These are phyloP conservation scores for Caloenas nicobarica DNA, from an alignment of 2,113 vertebrate species.

Conservation along the genomic window DNA sequence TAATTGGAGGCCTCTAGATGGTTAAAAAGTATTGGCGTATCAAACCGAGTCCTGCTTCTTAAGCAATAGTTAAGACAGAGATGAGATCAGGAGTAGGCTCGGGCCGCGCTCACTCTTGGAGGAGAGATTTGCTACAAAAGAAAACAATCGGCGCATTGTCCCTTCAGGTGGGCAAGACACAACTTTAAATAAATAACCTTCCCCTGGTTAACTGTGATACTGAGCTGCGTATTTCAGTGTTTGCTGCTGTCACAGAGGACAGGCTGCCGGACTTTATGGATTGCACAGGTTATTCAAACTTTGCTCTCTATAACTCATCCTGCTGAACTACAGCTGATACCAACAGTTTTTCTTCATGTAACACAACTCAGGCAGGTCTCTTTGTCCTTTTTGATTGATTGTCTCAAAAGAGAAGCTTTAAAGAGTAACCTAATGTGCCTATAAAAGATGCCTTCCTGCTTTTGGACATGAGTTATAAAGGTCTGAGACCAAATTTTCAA, in stretches of 20 bases:
- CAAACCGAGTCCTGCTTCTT: neutral
- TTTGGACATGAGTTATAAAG: neutral
- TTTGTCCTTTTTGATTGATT: neutral
- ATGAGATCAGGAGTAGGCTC: neutral
- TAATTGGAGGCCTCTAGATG: neutral
- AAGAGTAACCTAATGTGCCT: neutral
- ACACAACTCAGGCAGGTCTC: neutral
- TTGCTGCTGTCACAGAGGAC: neutral
- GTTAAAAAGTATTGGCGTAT: neutral
- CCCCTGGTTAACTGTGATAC: neutral
- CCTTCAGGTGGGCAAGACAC: neutral
- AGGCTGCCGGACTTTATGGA: neutral
- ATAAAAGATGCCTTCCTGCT: neutral
- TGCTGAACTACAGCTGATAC: neutral
- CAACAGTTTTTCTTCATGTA: neutral
- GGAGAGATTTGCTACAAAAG: neutral
- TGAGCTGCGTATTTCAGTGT: neutral
- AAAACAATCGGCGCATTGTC: neutral
- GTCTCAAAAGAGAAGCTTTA: neutral
- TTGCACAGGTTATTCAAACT: neutral
- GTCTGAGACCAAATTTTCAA: neutral
- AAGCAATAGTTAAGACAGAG: neutral
- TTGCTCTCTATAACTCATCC: neutral
- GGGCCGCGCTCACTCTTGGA: neutral
- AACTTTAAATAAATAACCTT: neutral